Evolutionary conservation across 2,888 invertebrate genomes (phyloP), one percentile per base, ranked within the genome.

Genomic region (Desoria tigrina): DNA sequence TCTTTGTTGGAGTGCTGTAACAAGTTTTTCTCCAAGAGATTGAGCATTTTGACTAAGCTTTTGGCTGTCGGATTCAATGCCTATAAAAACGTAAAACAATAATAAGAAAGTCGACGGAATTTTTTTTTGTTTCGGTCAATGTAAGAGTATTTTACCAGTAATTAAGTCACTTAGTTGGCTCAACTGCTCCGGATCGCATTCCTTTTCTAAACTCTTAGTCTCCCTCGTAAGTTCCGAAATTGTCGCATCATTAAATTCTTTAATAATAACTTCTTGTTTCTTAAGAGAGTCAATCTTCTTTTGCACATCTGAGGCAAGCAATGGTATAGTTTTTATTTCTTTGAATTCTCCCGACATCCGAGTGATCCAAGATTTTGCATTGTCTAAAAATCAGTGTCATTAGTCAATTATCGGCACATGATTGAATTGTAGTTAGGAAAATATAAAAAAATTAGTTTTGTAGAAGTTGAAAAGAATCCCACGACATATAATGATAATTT

Each of bases 301-400:
- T 78, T 93, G 91, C n/a, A 94, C 88, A 77, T 89, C 90, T 16
- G 85, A 81, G 1, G 91, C 87, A 79, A 88, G 86, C n/a, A 95
- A 80, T 1, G 93, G 92, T 56, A 90, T 84, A 77, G 77, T 78
- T 49, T 77, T 70, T 42, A 72, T 73, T 32, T 73, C 73, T 45
- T 74, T 87, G 18, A 91, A 84, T 77, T 91, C 90, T 37, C 87
- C 86, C 56, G 87, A 84, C 80, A 90, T 90, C 0, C 86, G 18
- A 82, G 78, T 89, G 1, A 95, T 82, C 92, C 94, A 94, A 32
- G 86, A 85, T 75, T 86, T 87, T 0, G 90, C 88, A 78, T 87
- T 88, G 66, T 92, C 90, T 26, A 94, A 81, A 32, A 32, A 32
- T 11, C 4, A 32, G 11, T 32, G 32, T 32, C 11, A n/a, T n/a